Evolutionary conservation across 1,140 invertebrate genomes (phyloP).

Genomic region (Cherax quadricarinatus): DNA sequence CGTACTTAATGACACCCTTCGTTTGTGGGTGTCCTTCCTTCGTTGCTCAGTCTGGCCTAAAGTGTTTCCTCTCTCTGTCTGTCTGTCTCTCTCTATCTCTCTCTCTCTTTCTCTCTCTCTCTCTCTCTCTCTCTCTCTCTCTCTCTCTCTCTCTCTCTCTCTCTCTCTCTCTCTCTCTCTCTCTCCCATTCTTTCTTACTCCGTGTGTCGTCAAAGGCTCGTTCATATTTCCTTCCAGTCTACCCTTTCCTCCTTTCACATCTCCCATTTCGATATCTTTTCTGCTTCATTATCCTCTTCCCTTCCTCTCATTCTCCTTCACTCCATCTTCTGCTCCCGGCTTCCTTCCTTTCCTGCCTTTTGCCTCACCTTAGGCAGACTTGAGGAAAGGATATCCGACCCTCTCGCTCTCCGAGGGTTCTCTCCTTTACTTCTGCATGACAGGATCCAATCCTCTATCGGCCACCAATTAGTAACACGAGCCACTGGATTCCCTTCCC

Average conservation of each 20-base stretch:
- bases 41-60: too few species aligned
- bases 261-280: background rate
- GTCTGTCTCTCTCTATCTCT: too few species aligned
- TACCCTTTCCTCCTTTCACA: background rate
- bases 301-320: background rate
- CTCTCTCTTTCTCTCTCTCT: background rate
- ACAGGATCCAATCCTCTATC: slow-evolving; percentile 4
- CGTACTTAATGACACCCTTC: too few species aligned
- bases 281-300: background rate
- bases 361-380: background rate
- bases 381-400: background rate
- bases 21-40: too few species aligned
- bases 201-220: background rate
- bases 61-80: too few species aligned
- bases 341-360: background rate
- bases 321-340: background rate
- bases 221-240: background rate
- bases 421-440: background rate
- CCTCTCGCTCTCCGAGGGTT: background rate
- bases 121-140: background rate
- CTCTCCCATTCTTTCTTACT: background rate
- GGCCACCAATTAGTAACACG: slow-evolving; percentile 7
- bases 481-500: background rate
- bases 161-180: background rate
- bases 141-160: background rate